Percentiles rank a stretch among this genome's conserved stretches.
These are phyloP conservation scores for Physocephala rufipes DNA, from an alignment of 2,888 invertebrate species.

Conservation along the genomic window DNA sequence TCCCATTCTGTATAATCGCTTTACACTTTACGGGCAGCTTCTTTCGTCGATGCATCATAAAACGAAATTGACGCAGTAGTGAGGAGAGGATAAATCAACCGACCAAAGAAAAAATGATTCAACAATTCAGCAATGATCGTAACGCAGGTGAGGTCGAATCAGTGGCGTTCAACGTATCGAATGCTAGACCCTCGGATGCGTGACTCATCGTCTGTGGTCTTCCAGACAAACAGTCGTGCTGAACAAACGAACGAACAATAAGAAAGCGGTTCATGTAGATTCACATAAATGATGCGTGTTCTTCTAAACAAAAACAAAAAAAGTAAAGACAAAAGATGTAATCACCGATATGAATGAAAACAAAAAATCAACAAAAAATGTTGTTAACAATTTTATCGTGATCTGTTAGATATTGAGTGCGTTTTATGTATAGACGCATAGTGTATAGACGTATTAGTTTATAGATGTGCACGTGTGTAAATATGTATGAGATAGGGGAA, in stretches of 20 bases:
- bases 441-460: too few species aligned
- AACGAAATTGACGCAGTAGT: background rate
- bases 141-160: conserved; percentile 33
- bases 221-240: conserved; percentile 10
- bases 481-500: conserved; percentile 13
- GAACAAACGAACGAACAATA: conserved; percentile 5
- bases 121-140: background rate
- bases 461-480: too few species aligned
- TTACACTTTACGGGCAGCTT: conserved; percentile 11
- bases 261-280: conserved; percentile 2
- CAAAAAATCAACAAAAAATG: conserved; percentile 25
- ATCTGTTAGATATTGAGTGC: conserved; percentile 15
- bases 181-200: conserved; percentile 6
- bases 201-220: conserved; percentile 28
- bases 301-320: background rate
- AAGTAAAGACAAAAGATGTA: background rate
- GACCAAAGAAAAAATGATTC: too few species aligned
- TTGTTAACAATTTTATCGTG: conserved; percentile 27
- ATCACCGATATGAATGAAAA: conserved; percentile 28
- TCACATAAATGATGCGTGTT: conserved; percentile 12
- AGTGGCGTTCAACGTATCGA: conserved; percentile 17
- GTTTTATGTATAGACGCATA: too few species aligned
- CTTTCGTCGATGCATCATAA: conserved; percentile 9
- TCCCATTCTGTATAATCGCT: background rate
- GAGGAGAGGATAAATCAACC: background rate